Evolutionary conservation across 2,113 vertebrate genomes (phyloP).

Genomic region (Rhinoderma darwinii): DNA sequence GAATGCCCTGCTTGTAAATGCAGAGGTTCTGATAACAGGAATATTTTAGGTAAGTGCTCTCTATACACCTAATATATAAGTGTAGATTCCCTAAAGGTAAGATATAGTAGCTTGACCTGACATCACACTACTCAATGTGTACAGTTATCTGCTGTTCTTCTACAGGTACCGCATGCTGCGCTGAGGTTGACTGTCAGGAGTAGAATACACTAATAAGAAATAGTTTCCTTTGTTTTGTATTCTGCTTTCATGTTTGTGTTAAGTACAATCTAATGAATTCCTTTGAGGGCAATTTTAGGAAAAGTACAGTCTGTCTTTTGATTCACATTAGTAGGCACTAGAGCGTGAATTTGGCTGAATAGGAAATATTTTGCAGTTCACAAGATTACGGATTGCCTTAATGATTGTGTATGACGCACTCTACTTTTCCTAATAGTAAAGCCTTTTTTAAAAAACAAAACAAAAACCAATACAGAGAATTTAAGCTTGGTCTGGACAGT

Average conservation of each 20-base stretch:
- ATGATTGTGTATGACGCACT: conserved; percentile 48
- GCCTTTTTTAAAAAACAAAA: conserved; percentile 22
- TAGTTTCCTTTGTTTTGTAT: conserved; percentile 45
- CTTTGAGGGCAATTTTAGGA: conserved; percentile 50
- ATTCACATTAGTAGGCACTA: conserved; percentile 46
- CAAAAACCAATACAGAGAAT: no score
- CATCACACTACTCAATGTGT: not conserved
- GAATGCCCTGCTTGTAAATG: not conserved
- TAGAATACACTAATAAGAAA: conserved; percentile 15
- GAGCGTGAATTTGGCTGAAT: conserved; percentile 50
- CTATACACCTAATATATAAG: not conserved
- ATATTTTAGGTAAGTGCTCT: not conserved
- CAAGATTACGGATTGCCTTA: conserved; percentile 49
- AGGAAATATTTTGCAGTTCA: conserved; percentile 53
- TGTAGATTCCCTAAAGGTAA: not conserved
- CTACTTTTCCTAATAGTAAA: conserved; percentile 30
- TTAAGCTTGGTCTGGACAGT: no score
- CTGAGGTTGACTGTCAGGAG: not conserved
- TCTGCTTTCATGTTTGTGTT: conserved; percentile 33
- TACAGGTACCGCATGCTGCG: not conserved
- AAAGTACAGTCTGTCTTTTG: conserved; percentile 55
- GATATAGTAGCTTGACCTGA: not conserved
- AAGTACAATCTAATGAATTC: conserved; percentile 51
- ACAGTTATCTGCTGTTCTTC: not conserved
- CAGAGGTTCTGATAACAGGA: not conserved